A percentile compares a stretch with the other conserved stretches of the same genome.
These are phyloP conservation scores for Artibeus lituratus DNA, from an alignment of 2,797 vertebrate species.

Conservation along the genomic window DNA sequence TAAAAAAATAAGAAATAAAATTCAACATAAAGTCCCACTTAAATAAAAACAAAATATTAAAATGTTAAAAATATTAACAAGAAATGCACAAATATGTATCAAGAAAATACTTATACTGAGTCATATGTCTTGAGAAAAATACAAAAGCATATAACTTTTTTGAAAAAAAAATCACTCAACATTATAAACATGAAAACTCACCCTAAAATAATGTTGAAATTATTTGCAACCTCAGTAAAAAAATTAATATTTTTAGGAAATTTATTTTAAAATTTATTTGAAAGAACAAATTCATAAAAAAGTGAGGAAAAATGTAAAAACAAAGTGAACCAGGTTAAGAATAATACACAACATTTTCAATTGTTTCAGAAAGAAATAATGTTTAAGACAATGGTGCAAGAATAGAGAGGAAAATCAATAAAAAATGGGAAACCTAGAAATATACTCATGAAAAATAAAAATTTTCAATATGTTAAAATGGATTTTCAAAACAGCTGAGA, in stretches of 20 bases:
- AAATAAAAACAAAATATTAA: slow-evolving; percentile 11
- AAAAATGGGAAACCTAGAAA: not conserved
- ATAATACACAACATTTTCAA: slow-evolving; percentile 2
- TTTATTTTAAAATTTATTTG: not conserved
- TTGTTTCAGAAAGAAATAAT: not conserved
- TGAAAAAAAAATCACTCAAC: not conserved
- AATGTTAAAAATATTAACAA: not conserved
- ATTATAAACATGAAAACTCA: not conserved
- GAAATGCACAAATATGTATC: not conserved
- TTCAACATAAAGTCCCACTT: not conserved
- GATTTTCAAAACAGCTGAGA: not conserved
- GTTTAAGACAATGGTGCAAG: not conserved
- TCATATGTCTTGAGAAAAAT: not conserved
- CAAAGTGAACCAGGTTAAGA: not conserved
- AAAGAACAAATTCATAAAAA: not conserved
- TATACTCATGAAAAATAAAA: not conserved
- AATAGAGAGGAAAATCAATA: not conserved
- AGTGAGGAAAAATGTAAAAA: not conserved
- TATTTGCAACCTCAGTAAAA: not conserved
- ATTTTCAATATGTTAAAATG: not conserved
- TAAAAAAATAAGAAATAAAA: not conserved
- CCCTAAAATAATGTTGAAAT: not conserved
- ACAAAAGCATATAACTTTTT: not conserved
- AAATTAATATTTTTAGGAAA: not conserved
- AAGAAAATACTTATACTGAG: not conserved